Conservation (phyloP, 2,113 vertebrate genomes). For the Panthera uncia region DNA sequence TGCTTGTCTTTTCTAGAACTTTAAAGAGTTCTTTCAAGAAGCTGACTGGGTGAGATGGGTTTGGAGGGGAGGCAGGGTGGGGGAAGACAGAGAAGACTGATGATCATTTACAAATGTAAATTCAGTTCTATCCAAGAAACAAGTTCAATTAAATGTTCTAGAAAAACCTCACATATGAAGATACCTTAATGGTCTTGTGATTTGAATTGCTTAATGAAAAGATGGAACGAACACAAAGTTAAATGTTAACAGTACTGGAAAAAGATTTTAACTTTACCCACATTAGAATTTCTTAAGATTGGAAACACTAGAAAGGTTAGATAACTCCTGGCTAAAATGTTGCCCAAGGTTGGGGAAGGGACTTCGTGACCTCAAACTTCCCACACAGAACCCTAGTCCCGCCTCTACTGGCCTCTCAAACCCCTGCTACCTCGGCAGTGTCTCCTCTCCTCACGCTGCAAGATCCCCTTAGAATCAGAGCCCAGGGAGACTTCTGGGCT, state of each 20-base stretch:
- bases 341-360: not conserved
- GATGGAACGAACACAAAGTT: not conserved
- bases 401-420: not conserved
- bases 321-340: not conserved
- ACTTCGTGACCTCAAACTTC: not conserved
- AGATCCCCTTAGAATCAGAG: not conserved
- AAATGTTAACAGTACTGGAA: not conserved
- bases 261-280: not conserved
- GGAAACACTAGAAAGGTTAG: not conserved
- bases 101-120: slow-evolving; percentile 8
- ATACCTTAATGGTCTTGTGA: not conserved
- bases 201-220: slow-evolving; percentile 3
- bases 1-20: slow-evolving; percentile 41
- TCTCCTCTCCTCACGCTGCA: not conserved
- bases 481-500: not conserved
- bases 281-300: not conserved
- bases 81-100: not conserved
- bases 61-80: not conserved
- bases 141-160: not conserved
- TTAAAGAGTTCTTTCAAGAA: not conserved
- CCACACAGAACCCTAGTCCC: not conserved
- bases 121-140: not conserved
- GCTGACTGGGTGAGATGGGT: not conserved
- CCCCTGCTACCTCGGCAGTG: not conserved
- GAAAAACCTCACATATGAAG: not conserved